These are phyloP conservation scores for Pollachius pollachius DNA, from an alignment of 2,113 vertebrate genomes.

Conservation along the genomic window DNA sequence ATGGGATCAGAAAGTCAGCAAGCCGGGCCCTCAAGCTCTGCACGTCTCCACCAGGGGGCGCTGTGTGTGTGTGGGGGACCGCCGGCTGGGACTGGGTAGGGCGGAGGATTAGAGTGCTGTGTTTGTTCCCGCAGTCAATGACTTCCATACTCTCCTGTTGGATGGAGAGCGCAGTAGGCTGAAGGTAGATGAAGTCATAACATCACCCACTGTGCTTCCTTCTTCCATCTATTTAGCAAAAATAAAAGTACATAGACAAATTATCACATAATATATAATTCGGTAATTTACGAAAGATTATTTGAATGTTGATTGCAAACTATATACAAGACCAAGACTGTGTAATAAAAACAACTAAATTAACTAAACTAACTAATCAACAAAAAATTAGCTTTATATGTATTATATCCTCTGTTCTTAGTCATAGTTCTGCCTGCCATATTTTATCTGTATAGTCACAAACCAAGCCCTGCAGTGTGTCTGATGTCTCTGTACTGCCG, in stretches of 20 bases:
- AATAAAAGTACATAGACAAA: too few species aligned
- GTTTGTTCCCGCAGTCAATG: neutral
- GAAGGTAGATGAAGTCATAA: neutral
- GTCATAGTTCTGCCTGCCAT: neutral
- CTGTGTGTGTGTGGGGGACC: conserved; percentile 34
- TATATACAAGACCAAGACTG: too few species aligned
- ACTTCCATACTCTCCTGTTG: too few species aligned
- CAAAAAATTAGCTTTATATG: neutral
- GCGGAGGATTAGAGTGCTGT: neutral
- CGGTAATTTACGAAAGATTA: too few species aligned
- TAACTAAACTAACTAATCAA: neutral
- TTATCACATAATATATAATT: too few species aligned
- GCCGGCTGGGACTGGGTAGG: conserved; percentile 7
- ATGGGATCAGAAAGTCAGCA: conserved; percentile 27
- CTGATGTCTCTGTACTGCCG: too few species aligned
- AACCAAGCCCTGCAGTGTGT: too few species aligned
- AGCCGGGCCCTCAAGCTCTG: conserved; percentile 3
- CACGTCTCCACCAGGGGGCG: conserved; percentile 64
- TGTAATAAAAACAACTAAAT: too few species aligned
- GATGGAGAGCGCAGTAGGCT: neutral
- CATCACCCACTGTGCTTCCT: neutral
- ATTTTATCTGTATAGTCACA: neutral
- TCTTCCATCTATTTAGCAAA: neutral
- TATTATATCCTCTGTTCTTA: neutral
- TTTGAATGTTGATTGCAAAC: too few species aligned